Conservation (phyloP, 2,888 invertebrate genomes). For the Endomychus coccineus region DNA sequence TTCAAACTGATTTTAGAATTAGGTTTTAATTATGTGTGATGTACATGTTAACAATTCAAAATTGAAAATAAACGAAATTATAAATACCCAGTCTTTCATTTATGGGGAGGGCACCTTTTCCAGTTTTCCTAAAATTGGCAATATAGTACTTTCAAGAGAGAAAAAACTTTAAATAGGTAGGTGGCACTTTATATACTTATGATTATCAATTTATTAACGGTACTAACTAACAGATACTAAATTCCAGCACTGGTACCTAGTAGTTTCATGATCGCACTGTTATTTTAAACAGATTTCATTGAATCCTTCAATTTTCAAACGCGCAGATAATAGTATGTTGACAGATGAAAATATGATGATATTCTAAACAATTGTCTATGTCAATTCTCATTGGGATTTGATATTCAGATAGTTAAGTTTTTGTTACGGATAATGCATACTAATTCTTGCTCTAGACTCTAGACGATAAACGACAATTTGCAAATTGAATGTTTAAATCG, state of each 20-base stretch:
- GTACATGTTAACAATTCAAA: constrained; percentile 46
- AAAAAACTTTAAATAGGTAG: constrained; percentile 37
- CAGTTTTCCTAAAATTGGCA: constrained; percentile 26
- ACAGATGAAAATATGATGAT: too few relatives aligned
- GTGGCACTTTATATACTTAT: constrained; percentile 38
- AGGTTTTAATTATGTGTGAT: constrained; percentile 45
- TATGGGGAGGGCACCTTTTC: constrained; percentile 26
- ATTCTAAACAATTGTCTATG: too few relatives aligned
- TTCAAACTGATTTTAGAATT: constrained; percentile 27
- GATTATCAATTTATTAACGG: constrained; percentile 18
- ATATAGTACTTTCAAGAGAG: constrained; percentile 19
- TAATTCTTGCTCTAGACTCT: too few relatives aligned
- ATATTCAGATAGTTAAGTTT: too few relatives aligned
- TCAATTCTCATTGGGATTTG: too few relatives aligned
- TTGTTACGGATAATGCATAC: too few relatives aligned
- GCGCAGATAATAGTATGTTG: too few relatives aligned
- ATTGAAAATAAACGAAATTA: constrained; percentile 45
- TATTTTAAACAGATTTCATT: too few relatives aligned
- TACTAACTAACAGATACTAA: constrained; percentile 38
- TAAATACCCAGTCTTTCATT: constrained; percentile 35
- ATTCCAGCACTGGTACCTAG: constrained; percentile 40
- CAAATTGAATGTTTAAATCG: too few relatives aligned
- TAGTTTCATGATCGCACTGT: too few relatives aligned
- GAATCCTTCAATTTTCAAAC: too few relatives aligned
- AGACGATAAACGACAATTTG: too few relatives aligned